Percentiles rank a stretch among this genome's conserved stretches.
These are phyloP conservation scores for Drosophila stalkeri DNA, from an alignment of 2,888 invertebrate species.

Conservation along the genomic window DNA sequence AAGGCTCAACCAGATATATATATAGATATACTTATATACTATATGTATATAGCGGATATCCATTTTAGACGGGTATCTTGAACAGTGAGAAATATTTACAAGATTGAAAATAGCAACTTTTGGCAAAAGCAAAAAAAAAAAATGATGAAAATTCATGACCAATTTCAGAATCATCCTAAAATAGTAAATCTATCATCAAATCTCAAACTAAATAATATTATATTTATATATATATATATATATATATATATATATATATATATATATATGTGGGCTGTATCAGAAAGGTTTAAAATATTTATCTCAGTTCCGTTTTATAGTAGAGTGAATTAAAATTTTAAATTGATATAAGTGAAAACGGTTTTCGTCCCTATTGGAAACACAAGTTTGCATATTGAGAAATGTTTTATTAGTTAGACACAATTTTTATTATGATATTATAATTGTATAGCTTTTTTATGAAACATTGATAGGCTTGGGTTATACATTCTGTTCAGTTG, in stretches of 20 bases:
- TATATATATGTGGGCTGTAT: slow-evolving; percentile 30
- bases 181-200: slow-evolving; percentile 34
- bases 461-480: slow-evolving; percentile 64
- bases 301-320: slow-evolving; percentile 27
- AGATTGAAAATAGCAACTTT: slow-evolving; percentile 27
- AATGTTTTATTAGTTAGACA: slow-evolving; percentile 72
- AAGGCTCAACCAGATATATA: slow-evolving; percentile 32
- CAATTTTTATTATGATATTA: slow-evolving; percentile 51
- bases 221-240: neutral
- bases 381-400: slow-evolving; percentile 6
- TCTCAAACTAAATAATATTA: neutral
- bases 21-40: neutral
- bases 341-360: slow-evolving; percentile 53
- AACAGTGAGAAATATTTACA: slow-evolving; percentile 58
- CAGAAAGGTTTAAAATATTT: slow-evolving; percentile 21
- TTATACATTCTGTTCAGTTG: slow-evolving; percentile 34
- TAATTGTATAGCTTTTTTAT: slow-evolving; percentile 56
- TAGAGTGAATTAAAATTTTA: neutral
- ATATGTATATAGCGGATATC: neutral
- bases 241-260: slow-evolving; percentile 14
- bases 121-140: slow-evolving; percentile 13
- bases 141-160: slow-evolving; percentile 43
- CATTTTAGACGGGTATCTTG: slow-evolving; percentile 32
- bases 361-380: slow-evolving; percentile 77
- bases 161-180: slow-evolving; percentile 41